Evolutionary conservation across 2,797 vertebrate genomes (phyloP).

Genomic region (Xerus rutilus): DNA sequence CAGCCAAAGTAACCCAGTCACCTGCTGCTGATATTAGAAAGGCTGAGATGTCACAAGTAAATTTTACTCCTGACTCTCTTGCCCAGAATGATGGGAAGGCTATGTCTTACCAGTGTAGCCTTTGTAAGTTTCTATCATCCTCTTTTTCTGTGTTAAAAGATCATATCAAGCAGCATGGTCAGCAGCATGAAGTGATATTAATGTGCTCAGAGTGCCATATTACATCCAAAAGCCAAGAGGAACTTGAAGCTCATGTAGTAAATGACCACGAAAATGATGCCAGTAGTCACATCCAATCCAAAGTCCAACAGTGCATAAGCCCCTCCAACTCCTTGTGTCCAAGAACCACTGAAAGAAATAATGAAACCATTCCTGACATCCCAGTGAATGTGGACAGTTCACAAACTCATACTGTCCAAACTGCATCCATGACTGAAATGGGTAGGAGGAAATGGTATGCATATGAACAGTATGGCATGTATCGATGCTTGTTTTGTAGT

Average conservation of each 20-base stretch:
- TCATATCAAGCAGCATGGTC: slow-evolving; percentile 95
- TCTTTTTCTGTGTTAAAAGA: slow-evolving; percentile 92
- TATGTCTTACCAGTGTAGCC: slow-evolving; percentile 96
- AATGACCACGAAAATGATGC: slow-evolving; percentile 89
- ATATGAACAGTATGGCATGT: slow-evolving; percentile 95
- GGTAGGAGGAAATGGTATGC: slow-evolving; percentile 96
- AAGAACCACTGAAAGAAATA: slow-evolving; percentile 74
- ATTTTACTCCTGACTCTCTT: slow-evolving; percentile 77
- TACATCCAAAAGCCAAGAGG: slow-evolving; percentile 93
- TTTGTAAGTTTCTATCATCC: slow-evolving; percentile 94
- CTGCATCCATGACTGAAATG: slow-evolving; percentile 64
- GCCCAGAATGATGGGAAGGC: slow-evolving; percentile 88
- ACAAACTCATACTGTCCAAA: background rate
- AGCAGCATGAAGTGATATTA: slow-evolving; percentile 90
- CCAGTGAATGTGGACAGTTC: slow-evolving; percentile 72
- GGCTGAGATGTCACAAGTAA: slow-evolving; percentile 80
- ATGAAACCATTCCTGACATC: slow-evolving; percentile 74
- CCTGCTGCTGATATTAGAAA: slow-evolving; percentile 86
- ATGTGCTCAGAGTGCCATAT: slow-evolving; percentile 93
- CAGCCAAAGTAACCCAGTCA: slow-evolving; percentile 85
- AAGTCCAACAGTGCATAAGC: slow-evolving; percentile 73
- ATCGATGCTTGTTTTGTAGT: slow-evolving; percentile 97
- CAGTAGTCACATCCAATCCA: slow-evolving; percentile 72
- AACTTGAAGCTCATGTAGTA: slow-evolving; percentile 95
- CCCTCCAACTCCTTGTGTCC: slow-evolving; percentile 59